phyloP scores from a whole-genome alignment of 2,113 vertebrate genomes.

The Pelmatolapia mariae region DNA sequence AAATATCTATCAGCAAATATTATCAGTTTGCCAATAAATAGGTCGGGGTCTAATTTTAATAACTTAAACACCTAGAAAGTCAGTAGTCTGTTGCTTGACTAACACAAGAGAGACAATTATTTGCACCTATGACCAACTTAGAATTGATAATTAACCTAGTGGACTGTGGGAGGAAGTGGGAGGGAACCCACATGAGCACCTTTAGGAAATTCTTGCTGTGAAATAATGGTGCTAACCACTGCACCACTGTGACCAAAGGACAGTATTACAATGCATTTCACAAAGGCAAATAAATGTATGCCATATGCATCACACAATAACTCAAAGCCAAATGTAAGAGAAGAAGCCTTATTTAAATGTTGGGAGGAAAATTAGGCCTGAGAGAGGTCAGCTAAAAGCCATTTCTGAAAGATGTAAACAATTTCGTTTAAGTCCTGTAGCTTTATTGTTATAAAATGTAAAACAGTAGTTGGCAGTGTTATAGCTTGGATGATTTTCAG shows the following conservation, averaged over 20 bases:
- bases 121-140: background rate
- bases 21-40: rapidly evolving
- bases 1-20: background rate
- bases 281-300: background rate
- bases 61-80: background rate
- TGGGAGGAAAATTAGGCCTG: background rate
- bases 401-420: background rate
- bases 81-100: background rate
- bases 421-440: background rate
- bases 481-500: background rate
- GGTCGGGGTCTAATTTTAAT: rapidly evolving
- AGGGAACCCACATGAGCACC: background rate
- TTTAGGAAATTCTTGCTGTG: background rate
- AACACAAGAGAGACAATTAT: background rate
- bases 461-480: background rate
- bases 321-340: background rate
- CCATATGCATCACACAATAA: background rate
- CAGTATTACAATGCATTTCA: background rate
- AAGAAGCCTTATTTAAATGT: conserved; percentile 3
- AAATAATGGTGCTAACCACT: background rate
- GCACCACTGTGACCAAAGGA: background rate
- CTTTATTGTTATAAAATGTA: background rate
- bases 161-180: background rate
- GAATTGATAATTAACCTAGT: background rate
- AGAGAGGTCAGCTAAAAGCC: background rate